Conservation (phyloP, 2,888 invertebrate species). For the Drosophila imparisetae region DNA sequence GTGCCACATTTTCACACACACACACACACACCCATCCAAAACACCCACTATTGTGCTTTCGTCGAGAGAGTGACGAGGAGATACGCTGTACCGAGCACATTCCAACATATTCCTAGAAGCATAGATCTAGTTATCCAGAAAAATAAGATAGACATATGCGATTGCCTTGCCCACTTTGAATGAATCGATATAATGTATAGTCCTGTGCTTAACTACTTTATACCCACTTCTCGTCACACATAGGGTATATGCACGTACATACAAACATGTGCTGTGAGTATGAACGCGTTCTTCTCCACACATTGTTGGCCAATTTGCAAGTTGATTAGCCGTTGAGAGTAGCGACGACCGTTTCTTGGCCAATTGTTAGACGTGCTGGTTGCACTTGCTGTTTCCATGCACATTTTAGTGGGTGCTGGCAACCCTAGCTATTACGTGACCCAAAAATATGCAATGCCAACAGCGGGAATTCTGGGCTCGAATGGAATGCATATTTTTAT, state of each 20-base stretch:
- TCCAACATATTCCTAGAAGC: neutral
- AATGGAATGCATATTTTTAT: conserved; percentile 1
- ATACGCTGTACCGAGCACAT: neutral
- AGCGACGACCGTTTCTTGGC: conserved; percentile 5
- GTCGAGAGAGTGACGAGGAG: neutral
- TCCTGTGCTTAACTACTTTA: neutral
- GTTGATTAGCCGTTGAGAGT: conserved; percentile 59
- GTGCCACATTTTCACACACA: neutral
- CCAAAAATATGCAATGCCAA: conserved; percentile 14
- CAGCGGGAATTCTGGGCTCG: neutral
- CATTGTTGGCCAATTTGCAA: conserved; percentile 69
- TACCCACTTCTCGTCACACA: neutral
- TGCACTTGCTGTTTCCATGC: conserved; percentile 1
- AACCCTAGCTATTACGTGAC: neutral
- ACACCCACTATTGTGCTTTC: neutral
- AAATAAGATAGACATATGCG: neutral
- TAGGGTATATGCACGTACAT: neutral
- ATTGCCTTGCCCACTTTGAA: neutral
- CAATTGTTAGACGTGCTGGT: conserved; percentile 6
- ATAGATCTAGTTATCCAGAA: neutral
- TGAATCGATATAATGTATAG: neutral
- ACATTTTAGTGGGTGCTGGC: neutral
- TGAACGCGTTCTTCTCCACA: conserved; percentile 46
- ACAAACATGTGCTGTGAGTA: neutral
- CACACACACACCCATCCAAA: neutral